Conservation (phyloP, 2,113 vertebrate species). For the Leuciscus idus region DNA sequence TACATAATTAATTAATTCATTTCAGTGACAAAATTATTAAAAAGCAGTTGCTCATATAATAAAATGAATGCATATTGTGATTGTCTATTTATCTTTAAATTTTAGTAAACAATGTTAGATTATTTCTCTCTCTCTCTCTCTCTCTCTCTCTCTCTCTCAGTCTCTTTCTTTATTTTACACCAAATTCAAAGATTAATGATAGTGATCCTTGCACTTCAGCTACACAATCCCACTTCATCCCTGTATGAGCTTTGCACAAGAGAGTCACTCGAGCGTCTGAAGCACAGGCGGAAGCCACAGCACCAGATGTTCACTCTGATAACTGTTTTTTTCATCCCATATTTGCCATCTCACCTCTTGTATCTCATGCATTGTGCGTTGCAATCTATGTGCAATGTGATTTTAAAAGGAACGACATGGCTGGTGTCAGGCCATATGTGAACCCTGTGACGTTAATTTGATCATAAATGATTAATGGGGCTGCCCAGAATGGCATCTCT, state of each 20-base stretch:
- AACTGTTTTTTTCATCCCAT: not conserved
- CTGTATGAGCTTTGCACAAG: not conserved
- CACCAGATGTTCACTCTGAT: constrained; percentile 1
- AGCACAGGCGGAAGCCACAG: not conserved
- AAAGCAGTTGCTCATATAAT: too few relatives aligned
- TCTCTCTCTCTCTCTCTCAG: not conserved
- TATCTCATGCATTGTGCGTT: not conserved
- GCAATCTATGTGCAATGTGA: not conserved
- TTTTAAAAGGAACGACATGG: not conserved
- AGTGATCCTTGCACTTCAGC: not conserved
- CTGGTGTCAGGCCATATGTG: constrained; percentile 1
- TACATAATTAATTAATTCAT: too few relatives aligned
- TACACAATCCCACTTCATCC: constrained; percentile 2
- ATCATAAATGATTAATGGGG: constrained; percentile 28
- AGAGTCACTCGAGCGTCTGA: not conserved
- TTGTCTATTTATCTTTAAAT: too few relatives aligned
- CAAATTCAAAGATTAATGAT: not conserved
- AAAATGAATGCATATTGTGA: too few relatives aligned
- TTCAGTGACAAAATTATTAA: too few relatives aligned
- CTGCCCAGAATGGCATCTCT: constrained; percentile 30
- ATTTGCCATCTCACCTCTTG: not conserved
- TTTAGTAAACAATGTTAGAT: too few relatives aligned
- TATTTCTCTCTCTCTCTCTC: not conserved
- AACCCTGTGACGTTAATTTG: constrained; percentile 12
- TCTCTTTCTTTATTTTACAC: not conserved